These are phyloP conservation scores for Gallinago stenura DNA, from an alignment of 2,797 vertebrate genomes.

Conservation along the genomic window DNA sequence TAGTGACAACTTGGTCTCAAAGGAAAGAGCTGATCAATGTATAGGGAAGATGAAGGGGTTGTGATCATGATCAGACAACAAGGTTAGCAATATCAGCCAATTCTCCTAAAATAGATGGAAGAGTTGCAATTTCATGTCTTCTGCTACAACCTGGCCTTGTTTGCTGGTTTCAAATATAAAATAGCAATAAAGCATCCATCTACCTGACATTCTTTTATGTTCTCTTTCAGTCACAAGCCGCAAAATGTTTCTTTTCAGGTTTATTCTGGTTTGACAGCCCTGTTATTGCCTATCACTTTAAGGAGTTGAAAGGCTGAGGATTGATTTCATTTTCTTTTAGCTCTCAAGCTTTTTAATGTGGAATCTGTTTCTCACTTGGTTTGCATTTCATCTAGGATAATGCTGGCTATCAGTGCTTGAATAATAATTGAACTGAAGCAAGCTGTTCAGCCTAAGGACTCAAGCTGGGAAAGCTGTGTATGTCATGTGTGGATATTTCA, in stretches of 20 bases:
- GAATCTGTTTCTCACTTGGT: slow-evolving; percentile 62
- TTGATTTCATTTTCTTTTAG: slow-evolving; percentile 73
- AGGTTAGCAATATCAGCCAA: slow-evolving; percentile 48
- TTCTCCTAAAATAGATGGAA: slow-evolving; percentile 74
- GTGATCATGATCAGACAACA: slow-evolving; percentile 54
- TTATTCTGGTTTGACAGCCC: slow-evolving; percentile 70
- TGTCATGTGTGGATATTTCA: slow-evolving; percentile 16
- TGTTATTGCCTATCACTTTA: slow-evolving; percentile 73
- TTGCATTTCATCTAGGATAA: slow-evolving; percentile 65
- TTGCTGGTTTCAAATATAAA: slow-evolving; percentile 77
- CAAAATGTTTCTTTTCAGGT: slow-evolving; percentile 62
- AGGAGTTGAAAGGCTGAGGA: slow-evolving; percentile 58
- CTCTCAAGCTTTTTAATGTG: slow-evolving; percentile 1
- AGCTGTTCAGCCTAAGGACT: slow-evolving; percentile 51
- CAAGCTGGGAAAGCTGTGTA: slow-evolving; percentile 36
- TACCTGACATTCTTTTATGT: slow-evolving; percentile 77
- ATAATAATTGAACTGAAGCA: slow-evolving; percentile 66
- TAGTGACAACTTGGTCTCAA: slow-evolving; percentile 22
- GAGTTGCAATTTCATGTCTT: slow-evolving; percentile 72
- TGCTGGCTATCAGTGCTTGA: slow-evolving; percentile 50
- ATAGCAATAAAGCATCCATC: slow-evolving; percentile 75
- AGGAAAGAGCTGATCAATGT: slow-evolving; percentile 43
- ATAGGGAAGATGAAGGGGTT: slow-evolving; percentile 36
- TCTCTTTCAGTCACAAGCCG: slow-evolving; percentile 69
- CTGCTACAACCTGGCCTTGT: slow-evolving; percentile 70